Base-by-base conservation (phyloP, 30 jellyfish, hydroid and myxozoan species). In the Haliclystus octoradiatus region DNA sequence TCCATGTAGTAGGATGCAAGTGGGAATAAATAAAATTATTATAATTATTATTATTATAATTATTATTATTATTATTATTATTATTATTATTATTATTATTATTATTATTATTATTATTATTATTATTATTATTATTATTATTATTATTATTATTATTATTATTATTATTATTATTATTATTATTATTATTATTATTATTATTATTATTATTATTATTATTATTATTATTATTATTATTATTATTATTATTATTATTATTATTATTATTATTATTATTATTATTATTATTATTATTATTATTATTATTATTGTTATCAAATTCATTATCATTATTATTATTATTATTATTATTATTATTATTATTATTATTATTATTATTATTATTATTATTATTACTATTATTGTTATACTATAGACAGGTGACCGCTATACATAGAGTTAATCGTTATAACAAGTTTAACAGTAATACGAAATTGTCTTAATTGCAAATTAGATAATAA, bases 261-360 rank as follows among this genome's bases (percentile, higher is more conserved):
- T 47, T n/a, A 47, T 47, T n/a, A 47, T 47, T n/a, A 47, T 47
- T n/a, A 47, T 47, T n/a, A 47, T 47, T n/a, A 47, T 47, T n/a
- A 47, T 47, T n/a, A 47, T 47, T n/a, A 47, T 47, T n/a, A 47
- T 47, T n/a, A 47, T 47, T n/a, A 47, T 47, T n/a, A 47, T 47
- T n/a, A 47, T 47, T n/a, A 47, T 47, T n/a, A 47, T 47, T n/a
- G n/a, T 47, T n/a, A 47, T 47, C 61, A 47, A 12, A 14, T 12
- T 47, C 61, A 47, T 47, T n/a, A 47, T 47, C 61, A 47, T 47
- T n/a, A 47, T 47, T n/a, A 47, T 47, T n/a, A 47, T 47, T n/a
- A 47, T 47, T n/a, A 47, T 47, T n/a, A 47, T 47, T n/a, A 47
- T 47, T n/a, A 47, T 47, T n/a, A 47, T 47, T n/a, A 47, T 47